Conservation (phyloP, 2,888 invertebrate species). For the Pandemis corylana region DNA sequence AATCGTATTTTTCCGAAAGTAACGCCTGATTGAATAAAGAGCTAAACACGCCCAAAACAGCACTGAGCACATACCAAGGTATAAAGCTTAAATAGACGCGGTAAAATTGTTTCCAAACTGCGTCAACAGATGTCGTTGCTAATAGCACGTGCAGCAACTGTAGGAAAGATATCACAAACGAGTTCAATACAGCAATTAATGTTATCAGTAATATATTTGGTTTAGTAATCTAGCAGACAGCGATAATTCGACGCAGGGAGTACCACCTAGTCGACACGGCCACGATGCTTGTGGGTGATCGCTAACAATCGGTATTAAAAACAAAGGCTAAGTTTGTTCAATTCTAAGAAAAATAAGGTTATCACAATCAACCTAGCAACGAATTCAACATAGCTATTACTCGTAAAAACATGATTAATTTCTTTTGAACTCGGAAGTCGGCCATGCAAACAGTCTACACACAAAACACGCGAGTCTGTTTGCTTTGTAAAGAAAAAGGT, state of each 20-base stretch:
- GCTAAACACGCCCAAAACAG: too few species aligned
- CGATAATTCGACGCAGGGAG: constrained; percentile 28
- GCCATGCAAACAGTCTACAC: constrained; percentile 16
- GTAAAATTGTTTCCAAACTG: not conserved
- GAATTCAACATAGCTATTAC: constrained; percentile 7
- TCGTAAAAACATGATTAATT: constrained; percentile 7
- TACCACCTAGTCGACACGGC: constrained; percentile 24
- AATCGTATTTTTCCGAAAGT: too few species aligned
- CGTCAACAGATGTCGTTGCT: constrained; percentile 26
- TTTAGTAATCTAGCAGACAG: constrained; percentile 22
- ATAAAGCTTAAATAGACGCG: not conserved
- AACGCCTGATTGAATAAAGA: too few species aligned
- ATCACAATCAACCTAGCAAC: constrained; percentile 16
- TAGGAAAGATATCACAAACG: constrained; percentile 3
- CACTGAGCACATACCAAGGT: too few species aligned
- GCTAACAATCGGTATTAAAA: constrained; percentile 1
- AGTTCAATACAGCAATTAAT: constrained; percentile 7
- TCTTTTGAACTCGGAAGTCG: constrained; percentile 19
- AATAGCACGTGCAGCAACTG: not conserved
- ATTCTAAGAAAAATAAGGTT: not conserved
- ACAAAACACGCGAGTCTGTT: constrained; percentile 21
- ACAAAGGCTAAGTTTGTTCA: not conserved
- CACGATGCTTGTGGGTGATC: constrained; percentile 25
- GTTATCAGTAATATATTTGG: constrained; percentile 28
- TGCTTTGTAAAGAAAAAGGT: constrained; percentile 19